Percentiles rank a stretch among this genome's conserved stretches.
Evolutionary conservation across 2,888 invertebrate species (phyloP).

Genomic region (Phymatocera aterrima): DNA sequence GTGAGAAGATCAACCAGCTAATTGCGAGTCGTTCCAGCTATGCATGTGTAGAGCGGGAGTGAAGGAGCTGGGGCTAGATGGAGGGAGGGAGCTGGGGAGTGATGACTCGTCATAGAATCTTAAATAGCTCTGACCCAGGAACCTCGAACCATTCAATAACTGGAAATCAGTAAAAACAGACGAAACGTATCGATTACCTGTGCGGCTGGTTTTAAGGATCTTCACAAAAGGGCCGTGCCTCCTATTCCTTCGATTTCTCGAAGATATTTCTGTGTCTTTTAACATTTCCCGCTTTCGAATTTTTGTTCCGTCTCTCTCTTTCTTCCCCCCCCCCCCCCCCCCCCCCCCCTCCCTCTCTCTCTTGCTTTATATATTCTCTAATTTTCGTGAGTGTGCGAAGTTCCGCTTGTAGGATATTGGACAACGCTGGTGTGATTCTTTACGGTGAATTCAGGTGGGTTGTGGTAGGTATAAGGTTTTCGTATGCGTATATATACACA

Average conservation of each 20-base stretch:
- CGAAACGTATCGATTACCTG: conserved; percentile 58
- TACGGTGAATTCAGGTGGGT: too few relatives aligned
- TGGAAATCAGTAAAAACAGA: conserved; percentile 54
- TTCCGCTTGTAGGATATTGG: too few relatives aligned
- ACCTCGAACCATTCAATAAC: conserved; percentile 54
- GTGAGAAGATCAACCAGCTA: conserved; percentile 1
- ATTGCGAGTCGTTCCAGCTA: not conserved
- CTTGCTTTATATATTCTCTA: too few relatives aligned
- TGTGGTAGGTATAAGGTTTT: too few relatives aligned
- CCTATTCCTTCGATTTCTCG: not conserved
- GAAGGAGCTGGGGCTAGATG: conserved; percentile 47
- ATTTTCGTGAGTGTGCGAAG: too few relatives aligned
- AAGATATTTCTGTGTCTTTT: conserved; percentile 7
- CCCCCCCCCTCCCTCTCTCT: too few relatives aligned
- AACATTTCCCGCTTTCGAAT: conserved; percentile 10
- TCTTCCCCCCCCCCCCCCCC: not conserved
- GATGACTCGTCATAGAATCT: conserved; percentile 44
- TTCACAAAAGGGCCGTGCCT: conserved; percentile 28
- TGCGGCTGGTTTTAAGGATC: conserved; percentile 52
- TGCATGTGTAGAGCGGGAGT: conserved; percentile 38
- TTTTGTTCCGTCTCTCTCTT: not conserved
- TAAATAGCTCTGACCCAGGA: conserved; percentile 37
- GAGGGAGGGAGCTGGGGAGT: conserved; percentile 41
- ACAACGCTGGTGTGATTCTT: too few relatives aligned
- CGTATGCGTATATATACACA: too few relatives aligned